Evolutionary conservation across 2,888 invertebrate species (phyloP).

Genomic region (Heliconius ismenius): DNA sequence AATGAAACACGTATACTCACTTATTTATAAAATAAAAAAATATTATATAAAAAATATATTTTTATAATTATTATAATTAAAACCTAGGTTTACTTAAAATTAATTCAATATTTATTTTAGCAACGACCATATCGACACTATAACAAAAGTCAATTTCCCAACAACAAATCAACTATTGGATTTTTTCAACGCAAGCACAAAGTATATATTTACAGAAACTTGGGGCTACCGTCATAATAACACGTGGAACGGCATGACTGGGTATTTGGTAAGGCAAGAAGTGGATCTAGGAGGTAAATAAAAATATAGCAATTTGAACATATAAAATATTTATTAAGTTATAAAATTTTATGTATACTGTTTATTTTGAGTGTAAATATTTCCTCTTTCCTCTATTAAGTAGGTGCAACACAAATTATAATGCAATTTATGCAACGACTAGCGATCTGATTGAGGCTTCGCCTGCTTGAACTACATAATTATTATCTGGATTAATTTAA

Average conservation of each 20-base stretch:
- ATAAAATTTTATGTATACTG: background rate
- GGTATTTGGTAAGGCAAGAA: slow-evolving; percentile 80
- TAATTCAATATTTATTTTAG: slow-evolving; percentile 47
- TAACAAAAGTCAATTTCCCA: slow-evolving; percentile 84
- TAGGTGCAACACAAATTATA: background rate
- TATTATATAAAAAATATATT: too few relatives aligned
- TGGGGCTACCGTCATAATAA: slow-evolving; percentile 84
- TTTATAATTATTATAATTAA: too few relatives aligned
- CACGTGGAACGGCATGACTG: slow-evolving; percentile 86
- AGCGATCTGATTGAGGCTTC: too few relatives aligned
- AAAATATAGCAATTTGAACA: background rate
- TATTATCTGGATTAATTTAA: too few relatives aligned
- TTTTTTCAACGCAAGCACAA: slow-evolving; percentile 81
- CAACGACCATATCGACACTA: slow-evolving; percentile 81
- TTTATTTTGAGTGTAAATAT: background rate
- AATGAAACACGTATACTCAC: background rate
- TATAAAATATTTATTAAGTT: slow-evolving; percentile 4
- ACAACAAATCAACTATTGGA: slow-evolving; percentile 81
- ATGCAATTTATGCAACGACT: background rate
- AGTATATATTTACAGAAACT: slow-evolving; percentile 76
- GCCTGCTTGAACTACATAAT: too few relatives aligned
- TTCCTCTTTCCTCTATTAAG: too few relatives aligned
- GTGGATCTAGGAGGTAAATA: slow-evolving; percentile 83
- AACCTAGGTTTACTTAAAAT: too few relatives aligned
- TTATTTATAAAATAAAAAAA: background rate